Conservation (phyloP, 2,113 vertebrate species). For the Cyprinodon tularosa region DNA sequence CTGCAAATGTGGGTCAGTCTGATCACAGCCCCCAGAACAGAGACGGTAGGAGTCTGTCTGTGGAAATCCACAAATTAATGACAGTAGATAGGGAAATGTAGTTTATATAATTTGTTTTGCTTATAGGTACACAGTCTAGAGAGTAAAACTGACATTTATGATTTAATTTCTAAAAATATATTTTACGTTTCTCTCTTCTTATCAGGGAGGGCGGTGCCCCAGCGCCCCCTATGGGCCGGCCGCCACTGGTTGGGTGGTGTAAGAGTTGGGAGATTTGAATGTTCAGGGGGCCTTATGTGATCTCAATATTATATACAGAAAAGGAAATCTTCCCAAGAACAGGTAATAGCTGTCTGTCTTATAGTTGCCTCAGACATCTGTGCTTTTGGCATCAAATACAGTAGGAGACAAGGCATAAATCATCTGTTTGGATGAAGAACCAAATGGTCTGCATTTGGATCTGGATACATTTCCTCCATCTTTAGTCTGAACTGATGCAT, state of each 20-base stretch:
- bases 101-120: too few species aligned
- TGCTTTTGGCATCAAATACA: background rate
- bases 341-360: background rate
- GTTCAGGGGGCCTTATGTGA: constrained; percentile 7
- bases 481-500: background rate
- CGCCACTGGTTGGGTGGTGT: constrained; percentile 37
- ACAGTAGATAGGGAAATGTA: too few species aligned
- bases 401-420: background rate
- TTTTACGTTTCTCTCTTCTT: too few species aligned
- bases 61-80: too few species aligned
- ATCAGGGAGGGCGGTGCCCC: too few species aligned
- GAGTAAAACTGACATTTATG: too few species aligned
- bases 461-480: background rate
- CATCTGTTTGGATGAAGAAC: background rate
- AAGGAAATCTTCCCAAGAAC: background rate
- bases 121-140: too few species aligned
- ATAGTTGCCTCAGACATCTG: background rate
- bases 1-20: too few species aligned
- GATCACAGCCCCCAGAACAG: too few species aligned
- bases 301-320: background rate
- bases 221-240: too few species aligned
- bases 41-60: too few species aligned
- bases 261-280: background rate
- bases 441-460: background rate
- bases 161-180: too few species aligned